Conservation (phyloP, 2,113 vertebrate species). For the Chauna torquata region DNA sequence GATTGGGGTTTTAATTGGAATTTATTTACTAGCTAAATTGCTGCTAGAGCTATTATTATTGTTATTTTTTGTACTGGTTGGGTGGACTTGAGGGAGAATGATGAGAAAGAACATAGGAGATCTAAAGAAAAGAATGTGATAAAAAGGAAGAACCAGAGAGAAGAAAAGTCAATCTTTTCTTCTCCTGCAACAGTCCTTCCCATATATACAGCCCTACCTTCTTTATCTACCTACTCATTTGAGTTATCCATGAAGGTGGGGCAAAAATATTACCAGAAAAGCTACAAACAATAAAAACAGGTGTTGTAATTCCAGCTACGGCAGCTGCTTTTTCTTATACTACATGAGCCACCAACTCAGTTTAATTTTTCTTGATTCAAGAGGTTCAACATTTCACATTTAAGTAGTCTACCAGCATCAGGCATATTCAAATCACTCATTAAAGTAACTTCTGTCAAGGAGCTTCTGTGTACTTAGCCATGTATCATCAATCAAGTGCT, state of each 20-base stretch:
- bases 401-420: neutral
- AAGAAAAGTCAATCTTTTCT: neutral
- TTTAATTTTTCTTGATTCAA: neutral
- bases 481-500: neutral
- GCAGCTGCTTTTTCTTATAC: neutral
- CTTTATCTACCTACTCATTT: neutral
- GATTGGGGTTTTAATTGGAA: slow-evolving; percentile 33
- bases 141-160: neutral
- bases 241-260: neutral
- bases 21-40: slow-evolving; percentile 53
- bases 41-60: neutral
- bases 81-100: neutral
- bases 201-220: neutral
- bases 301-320: neutral
- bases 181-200: neutral
- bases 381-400: neutral
- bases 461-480: neutral
- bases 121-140: neutral
- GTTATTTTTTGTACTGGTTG: neutral
- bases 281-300: neutral
- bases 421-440: slow-evolving; percentile 2
- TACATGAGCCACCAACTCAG: neutral
- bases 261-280: neutral
- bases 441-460: slow-evolving; percentile 3
- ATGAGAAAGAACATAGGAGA: neutral